Evolutionary conservation across 1,140 invertebrate genomes (phyloP).

Genomic region (Panulirus ornatus): DNA sequence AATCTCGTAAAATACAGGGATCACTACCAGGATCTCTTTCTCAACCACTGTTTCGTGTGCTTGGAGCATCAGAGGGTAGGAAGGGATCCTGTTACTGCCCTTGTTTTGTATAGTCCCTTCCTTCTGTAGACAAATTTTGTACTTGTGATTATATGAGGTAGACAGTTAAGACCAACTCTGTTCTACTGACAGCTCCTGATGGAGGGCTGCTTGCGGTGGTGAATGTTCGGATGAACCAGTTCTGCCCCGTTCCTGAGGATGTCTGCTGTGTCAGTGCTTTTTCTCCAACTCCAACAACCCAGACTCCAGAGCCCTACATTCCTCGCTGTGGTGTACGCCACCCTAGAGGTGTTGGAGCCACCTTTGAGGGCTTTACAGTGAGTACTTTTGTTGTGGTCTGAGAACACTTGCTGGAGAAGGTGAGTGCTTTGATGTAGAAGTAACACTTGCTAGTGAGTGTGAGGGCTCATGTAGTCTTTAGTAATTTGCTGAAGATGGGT

Average conservation of each 20-base stretch:
- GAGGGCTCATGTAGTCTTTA: too few relatives aligned
- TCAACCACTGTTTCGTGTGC: too few relatives aligned
- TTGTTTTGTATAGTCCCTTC: too few relatives aligned
- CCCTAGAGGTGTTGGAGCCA: background rate
- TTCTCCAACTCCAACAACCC: background rate
- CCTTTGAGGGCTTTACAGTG: constrained; percentile 27
- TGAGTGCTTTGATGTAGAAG: background rate
- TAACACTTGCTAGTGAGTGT: background rate
- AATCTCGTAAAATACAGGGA: too few relatives aligned
- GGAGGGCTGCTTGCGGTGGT: background rate
- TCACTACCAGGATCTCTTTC: too few relatives aligned
- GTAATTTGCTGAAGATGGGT: too few relatives aligned
- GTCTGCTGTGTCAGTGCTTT: constrained; percentile 18
- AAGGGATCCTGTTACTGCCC: too few relatives aligned
- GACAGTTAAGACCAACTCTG: too few relatives aligned
- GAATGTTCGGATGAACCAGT: background rate
- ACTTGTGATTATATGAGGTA: too few relatives aligned
- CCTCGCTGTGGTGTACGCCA: constrained; percentile 3
- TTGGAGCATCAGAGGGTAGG: too few relatives aligned
- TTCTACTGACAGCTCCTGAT: background rate
- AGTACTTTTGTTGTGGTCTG: background rate
- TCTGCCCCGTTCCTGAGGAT: background rate
- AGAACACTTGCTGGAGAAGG: background rate
- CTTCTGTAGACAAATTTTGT: too few relatives aligned
- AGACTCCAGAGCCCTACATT: background rate